phyloP scores from a whole-genome alignment of 2,113 vertebrate species.

The Speoplatyrhinus poulsoni region DNA sequence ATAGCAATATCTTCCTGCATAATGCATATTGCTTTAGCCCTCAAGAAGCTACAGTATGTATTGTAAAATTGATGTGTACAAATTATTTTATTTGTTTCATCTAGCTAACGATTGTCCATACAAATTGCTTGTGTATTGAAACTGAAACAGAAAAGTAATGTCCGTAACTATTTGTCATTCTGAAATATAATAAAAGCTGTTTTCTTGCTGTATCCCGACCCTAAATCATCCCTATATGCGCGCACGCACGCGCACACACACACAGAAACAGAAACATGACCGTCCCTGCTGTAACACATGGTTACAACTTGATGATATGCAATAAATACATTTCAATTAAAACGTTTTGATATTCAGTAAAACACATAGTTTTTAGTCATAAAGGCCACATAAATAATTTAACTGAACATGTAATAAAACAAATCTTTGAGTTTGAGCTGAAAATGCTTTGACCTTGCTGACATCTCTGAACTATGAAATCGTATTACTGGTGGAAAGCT shows the following conservation, averaged over 20 bases:
- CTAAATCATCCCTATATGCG: slow-evolving; percentile 2
- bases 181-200: slow-evolving; percentile 78
- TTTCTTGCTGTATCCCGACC: slow-evolving; percentile 58
- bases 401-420: neutral
- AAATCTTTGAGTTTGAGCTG: neutral
- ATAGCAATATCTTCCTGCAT: slow-evolving; percentile 88
- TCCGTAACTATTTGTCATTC: slow-evolving; percentile 94
- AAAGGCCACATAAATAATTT: slow-evolving; percentile 5
- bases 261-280: slow-evolving; percentile 6
- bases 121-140: slow-evolving; percentile 91
- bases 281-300: neutral
- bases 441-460: slow-evolving; percentile 7
- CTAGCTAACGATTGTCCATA: slow-evolving; percentile 89
- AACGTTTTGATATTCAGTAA: neutral
- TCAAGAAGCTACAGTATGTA: slow-evolving; percentile 85
- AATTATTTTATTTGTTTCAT: slow-evolving; percentile 92
- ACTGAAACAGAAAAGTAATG: slow-evolving; percentile 84
- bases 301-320: slow-evolving; percentile 15
- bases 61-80: slow-evolving; percentile 95
- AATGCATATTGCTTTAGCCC: slow-evolving; percentile 87
- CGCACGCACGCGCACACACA: neutral
- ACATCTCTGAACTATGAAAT: neutral
- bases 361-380: slow-evolving; percentile 13
- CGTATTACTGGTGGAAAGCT: neutral
- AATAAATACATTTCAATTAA: slow-evolving; percentile 15